Percentiles rank a stretch among this genome's conserved stretches.
phyloP scores from a whole-genome alignment of 1,140 invertebrate genomes.

The Bombus balteatus region DNA sequence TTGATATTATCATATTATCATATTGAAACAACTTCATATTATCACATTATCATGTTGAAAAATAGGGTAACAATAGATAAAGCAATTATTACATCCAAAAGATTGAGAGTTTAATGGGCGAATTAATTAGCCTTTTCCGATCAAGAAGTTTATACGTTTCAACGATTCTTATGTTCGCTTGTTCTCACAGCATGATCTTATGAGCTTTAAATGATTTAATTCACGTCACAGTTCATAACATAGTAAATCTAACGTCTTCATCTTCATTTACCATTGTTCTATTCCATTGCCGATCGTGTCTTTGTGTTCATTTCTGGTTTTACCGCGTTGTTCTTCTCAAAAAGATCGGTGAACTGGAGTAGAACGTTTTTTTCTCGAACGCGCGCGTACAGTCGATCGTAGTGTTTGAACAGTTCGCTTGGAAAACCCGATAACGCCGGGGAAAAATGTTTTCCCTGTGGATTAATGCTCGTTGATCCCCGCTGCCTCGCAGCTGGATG shows the following conservation, averaged over 20 bases:
- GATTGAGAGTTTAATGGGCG: too few relatives aligned
- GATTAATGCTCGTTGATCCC: slow-evolving; percentile 41
- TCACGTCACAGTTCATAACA: background rate
- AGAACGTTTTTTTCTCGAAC: background rate
- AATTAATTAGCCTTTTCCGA: too few relatives aligned
- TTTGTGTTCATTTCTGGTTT: background rate
- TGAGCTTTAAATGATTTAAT: too few relatives aligned
- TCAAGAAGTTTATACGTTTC: too few relatives aligned
- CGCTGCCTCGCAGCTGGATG: background rate
- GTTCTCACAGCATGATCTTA: too few relatives aligned
- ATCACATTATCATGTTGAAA: too few relatives aligned
- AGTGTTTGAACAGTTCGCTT: slow-evolving; percentile 32
- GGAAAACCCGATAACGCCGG: slow-evolving; percentile 35
- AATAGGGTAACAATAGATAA: too few relatives aligned
- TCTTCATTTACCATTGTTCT: background rate
- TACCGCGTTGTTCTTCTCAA: too few relatives aligned
- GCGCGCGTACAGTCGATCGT: background rate
- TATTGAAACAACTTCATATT: too few relatives aligned
- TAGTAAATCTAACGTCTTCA: background rate
- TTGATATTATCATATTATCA: too few relatives aligned
- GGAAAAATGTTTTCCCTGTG: slow-evolving; percentile 38
- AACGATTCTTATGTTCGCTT: too few relatives aligned
- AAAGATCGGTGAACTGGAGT: background rate
- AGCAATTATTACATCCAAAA: too few relatives aligned
- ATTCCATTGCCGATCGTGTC: background rate